A percentile compares a stretch with the other conserved stretches of the same genome.
phyloP scores from a whole-genome alignment of 2,797 vertebrate genomes.

The Rhinatrema bivittatum region DNA sequence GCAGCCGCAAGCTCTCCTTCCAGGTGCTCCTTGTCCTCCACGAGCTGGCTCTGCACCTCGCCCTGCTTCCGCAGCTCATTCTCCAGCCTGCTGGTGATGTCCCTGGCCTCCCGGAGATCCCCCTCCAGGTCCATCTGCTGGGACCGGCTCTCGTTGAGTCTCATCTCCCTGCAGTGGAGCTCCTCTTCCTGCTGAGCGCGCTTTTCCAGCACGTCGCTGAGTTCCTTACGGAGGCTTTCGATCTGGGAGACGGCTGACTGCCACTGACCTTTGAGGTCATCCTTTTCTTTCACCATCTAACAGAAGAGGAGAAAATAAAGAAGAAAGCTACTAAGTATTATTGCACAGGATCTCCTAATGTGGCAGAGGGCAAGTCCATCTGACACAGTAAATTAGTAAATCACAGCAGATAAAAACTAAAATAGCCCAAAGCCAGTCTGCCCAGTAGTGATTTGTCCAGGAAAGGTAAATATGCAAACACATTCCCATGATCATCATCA shows the following conservation, averaged over 20 bases:
- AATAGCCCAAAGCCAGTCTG: no score
- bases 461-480: no score
- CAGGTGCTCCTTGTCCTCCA: conserved; percentile 67
- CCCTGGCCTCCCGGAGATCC: conserved; percentile 65
- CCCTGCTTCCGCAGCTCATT: conserved; percentile 60
- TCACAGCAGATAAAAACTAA: no score
- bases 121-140: conserved; percentile 65
- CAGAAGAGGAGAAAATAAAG: conserved; percentile 9
- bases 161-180: conserved; percentile 67
- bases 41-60: conserved; percentile 51
- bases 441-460: no score
- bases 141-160: conserved; percentile 64
- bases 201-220: conserved; percentile 71
- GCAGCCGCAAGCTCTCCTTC: conserved; percentile 52
- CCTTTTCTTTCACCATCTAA: conserved; percentile 73
- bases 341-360: no score
- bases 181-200: conserved; percentile 81
- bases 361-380: no score
- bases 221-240: conserved; percentile 73
- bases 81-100: conserved; percentile 57
- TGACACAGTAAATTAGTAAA: no score
- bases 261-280: conserved; percentile 66
- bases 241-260: conserved; percentile 71
- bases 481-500: no score
- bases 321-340: background rate